These are phyloP conservation scores for Euschistus heros DNA, from an alignment of 1,140 invertebrate species.

Conservation along the genomic window DNA sequence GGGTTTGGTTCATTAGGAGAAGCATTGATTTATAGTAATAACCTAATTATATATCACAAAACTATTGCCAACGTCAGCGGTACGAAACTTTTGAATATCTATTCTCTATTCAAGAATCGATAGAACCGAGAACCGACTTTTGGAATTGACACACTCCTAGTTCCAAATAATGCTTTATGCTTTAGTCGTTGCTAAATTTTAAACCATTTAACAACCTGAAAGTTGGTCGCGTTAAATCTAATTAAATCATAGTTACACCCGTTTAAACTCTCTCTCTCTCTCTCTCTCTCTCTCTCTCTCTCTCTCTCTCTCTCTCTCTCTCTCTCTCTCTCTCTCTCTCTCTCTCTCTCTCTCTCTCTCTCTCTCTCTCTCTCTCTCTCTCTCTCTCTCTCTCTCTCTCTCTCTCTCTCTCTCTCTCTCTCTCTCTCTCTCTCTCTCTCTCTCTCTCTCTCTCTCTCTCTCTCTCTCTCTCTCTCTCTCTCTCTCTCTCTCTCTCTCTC, in stretches of 20 bases:
- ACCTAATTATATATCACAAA: too few species aligned
- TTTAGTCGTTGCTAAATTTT: too few species aligned
- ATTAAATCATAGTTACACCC: not conserved
- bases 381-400: slow-evolving; percentile 17
- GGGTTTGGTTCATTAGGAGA: too few species aligned
- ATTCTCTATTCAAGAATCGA: too few species aligned
- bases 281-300: slow-evolving; percentile 21
- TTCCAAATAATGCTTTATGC: too few species aligned
- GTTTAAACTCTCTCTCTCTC: not conserved
- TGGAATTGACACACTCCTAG: too few species aligned
- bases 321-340: slow-evolving; percentile 17
- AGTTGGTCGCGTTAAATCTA: too few species aligned
- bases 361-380: slow-evolving; percentile 13
- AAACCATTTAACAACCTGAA: too few species aligned
- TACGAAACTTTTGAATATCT: too few species aligned
- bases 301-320: slow-evolving; percentile 16
- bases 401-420: slow-evolving; percentile 19
- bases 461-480: slow-evolving; percentile 21
- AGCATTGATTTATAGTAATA: too few species aligned
- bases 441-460: slow-evolving; percentile 21
- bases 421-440: slow-evolving; percentile 21
- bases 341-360: slow-evolving; percentile 20
- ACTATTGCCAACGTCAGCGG: too few species aligned
- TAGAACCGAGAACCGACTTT: too few species aligned
- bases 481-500: slow-evolving; percentile 20